Evolutionary conservation across 2,113 vertebrate species (phyloP), one percentile per base, ranked within the genome.

Genomic region (Podarcis cretensis): DNA sequence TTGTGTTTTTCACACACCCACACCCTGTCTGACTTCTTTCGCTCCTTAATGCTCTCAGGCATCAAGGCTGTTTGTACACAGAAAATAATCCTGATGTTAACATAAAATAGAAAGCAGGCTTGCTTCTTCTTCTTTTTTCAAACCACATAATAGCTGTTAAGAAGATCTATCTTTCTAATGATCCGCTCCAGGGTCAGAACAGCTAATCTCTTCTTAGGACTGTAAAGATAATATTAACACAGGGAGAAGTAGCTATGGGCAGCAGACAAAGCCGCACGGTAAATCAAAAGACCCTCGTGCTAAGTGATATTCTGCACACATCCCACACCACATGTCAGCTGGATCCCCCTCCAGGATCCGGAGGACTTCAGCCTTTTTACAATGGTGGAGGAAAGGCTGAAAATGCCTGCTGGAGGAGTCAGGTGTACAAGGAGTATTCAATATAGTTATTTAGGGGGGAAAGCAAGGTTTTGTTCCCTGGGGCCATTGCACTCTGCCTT

Each of bases 181-280:
- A 95, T 95, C 92, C 90, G 84, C 86, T 90, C 87, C 90, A 94
- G 93, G 94, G 93, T 95, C 93, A 94, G 90, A 92, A 94, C 68
- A 89, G 89, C 91, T 96, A 93, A 96, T 95, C 94, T 92, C 80
- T 94, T 94, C 93, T 94, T 90, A 95, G 85, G 95, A 93, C 89
- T 77, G 83, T 68, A 93, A 91, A 95, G 92, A 94, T 92, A 93
- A 93, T 93, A 94, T 92, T 92, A 95, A 86, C 85, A 94, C 80
- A 87, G 90, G 92, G 90, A 94, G 89, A 83, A 90, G 90, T 83
- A 89, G 83, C 91, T 83, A 85, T 59, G 80, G 68, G 69, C 90
- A 75, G 73, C 48, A 91, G 86, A 95, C 90, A 95, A 95, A 94
- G 92, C 83, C 0, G 30, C 89, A 90, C 81, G 63, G 89, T 81